These are phyloP conservation scores for Tromatobia lineatoria DNA, from an alignment of 2,888 invertebrate genomes.

Conservation along the genomic window DNA sequence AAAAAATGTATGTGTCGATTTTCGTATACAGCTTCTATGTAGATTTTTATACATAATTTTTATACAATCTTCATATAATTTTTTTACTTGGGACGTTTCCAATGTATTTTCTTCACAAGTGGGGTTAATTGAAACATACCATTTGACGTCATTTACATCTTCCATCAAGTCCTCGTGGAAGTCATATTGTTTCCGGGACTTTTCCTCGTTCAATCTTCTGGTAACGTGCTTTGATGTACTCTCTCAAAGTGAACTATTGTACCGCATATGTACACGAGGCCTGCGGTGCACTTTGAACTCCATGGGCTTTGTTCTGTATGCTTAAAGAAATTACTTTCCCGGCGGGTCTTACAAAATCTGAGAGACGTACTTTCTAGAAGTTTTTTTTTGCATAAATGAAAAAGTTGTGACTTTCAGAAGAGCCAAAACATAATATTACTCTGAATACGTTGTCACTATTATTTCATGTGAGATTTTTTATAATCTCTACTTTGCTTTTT, in stretches of 20 bases:
- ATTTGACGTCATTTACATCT: slow-evolving; percentile 13
- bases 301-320: slow-evolving; percentile 2
- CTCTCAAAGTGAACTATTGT: slow-evolving; percentile 23
- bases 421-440: background rate
- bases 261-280: background rate
- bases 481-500: no score
- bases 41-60: no score
- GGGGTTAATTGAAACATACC: background rate
- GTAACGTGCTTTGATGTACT: slow-evolving; percentile 37
- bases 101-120: background rate
- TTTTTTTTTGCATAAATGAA: background rate
- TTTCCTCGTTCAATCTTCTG: slow-evolving; percentile 33
- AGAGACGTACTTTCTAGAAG: background rate
- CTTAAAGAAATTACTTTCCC: background rate
- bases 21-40: no score
- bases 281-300: slow-evolving; percentile 38
- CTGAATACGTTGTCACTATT: no score
- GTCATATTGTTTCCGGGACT: slow-evolving; percentile 18
- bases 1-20: no score
- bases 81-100: no score
- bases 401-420: background rate
- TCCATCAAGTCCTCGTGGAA: slow-evolving; percentile 5
- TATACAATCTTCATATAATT: no score
- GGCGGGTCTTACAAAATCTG: background rate
- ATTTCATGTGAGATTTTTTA: no score